These are phyloP conservation scores for Chaenodraco wilsoni DNA, from an alignment of 2,797 vertebrate genomes.

Conservation along the genomic window DNA sequence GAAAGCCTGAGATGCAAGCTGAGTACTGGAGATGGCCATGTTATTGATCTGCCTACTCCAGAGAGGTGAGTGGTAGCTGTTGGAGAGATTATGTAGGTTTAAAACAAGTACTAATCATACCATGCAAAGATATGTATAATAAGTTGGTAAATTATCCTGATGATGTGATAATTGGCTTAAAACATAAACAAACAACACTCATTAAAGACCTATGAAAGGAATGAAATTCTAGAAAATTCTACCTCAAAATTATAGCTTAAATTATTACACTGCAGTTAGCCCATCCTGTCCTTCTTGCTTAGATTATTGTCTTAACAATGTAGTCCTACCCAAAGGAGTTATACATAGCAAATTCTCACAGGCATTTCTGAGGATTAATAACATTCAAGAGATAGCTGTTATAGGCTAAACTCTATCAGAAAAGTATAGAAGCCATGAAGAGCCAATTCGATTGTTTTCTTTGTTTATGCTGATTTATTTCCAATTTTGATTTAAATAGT, in stretches of 20 bases:
- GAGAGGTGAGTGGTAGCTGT: slow-evolving; percentile 43
- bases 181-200: background rate
- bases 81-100: background rate
- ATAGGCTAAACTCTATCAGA: background rate
- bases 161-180: no score
- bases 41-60: slow-evolving; percentile 8
- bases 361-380: background rate
- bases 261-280: background rate
- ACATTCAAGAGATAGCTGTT: background rate
- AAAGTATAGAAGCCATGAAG: no score
- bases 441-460: no score
- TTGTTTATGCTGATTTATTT: no score
- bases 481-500: no score
- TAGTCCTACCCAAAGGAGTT: background rate
- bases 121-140: background rate
- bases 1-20: slow-evolving; percentile 47
- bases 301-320: background rate
- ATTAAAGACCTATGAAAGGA: background rate
- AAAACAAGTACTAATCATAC: background rate
- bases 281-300: background rate
- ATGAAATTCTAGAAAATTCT: background rate
- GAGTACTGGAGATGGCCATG: slow-evolving; percentile 54
- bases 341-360: background rate
- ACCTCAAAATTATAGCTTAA: background rate
- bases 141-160: no score